Evolutionary conservation across 2,113 vertebrate species (phyloP).

Genomic region (Semicossyphus pulcher): DNA sequence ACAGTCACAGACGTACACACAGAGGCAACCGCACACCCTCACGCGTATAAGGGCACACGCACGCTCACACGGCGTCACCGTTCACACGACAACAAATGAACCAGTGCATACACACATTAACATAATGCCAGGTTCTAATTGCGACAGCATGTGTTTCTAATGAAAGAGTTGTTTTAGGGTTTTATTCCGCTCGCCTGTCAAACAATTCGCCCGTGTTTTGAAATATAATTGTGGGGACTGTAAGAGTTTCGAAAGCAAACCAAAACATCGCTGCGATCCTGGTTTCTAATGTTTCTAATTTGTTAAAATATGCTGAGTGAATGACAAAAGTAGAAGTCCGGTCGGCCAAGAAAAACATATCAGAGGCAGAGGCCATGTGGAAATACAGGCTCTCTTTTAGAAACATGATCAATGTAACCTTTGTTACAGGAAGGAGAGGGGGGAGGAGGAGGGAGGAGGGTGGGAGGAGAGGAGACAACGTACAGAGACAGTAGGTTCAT

Average conservation of each 20-base stretch:
- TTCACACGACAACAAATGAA: conserved; percentile 75
- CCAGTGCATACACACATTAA: conserved; percentile 75
- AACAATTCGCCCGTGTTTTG: conserved; percentile 84
- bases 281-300: conserved; percentile 86
- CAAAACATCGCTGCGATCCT: conserved; percentile 82
- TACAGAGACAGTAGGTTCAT: conserved; percentile 74
- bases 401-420: conserved; percentile 84
- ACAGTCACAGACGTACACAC: conserved; percentile 19
- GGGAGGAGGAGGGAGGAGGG: conserved; percentile 64
- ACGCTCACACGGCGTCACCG: conserved; percentile 21
- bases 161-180: conserved; percentile 85
- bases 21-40: conserved; percentile 14
- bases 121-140: conserved; percentile 84
- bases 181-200: conserved; percentile 81
- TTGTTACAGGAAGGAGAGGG: conserved; percentile 82
- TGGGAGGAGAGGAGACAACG: conserved; percentile 70
- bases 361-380: conserved; percentile 69
- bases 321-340: conserved; percentile 80
- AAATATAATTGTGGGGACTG: conserved; percentile 83
- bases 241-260: conserved; percentile 81
- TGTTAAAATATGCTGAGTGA: conserved; percentile 82
- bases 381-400: conserved; percentile 80
- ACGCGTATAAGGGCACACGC: conserved; percentile 11
- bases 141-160: conserved; percentile 85
- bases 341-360: conserved; percentile 86